These are phyloP conservation scores for Bimastos eiseni DNA, from an alignment of 2,888 invertebrate species.

Conservation along the genomic window DNA sequence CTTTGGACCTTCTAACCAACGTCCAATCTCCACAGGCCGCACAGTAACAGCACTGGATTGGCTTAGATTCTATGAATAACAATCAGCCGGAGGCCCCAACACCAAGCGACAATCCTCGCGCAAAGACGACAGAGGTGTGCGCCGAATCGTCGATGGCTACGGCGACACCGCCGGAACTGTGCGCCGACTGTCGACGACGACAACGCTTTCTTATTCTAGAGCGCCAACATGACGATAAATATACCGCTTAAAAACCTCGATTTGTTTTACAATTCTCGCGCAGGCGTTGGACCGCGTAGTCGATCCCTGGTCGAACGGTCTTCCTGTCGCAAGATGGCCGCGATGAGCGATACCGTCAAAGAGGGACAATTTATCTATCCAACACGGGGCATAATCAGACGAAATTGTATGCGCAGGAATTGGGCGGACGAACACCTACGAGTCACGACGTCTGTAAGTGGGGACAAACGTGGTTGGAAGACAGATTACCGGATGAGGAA, in stretches of 20 bases:
- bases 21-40: background rate
- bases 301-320: background rate
- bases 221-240: slow-evolving; percentile 1
- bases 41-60: background rate
- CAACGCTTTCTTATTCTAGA: background rate
- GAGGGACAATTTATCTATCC: background rate
- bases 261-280: background rate
- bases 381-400: background rate
- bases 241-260: background rate
- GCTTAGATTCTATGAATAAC: slow-evolving; percentile 13
- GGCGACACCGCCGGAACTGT: background rate
- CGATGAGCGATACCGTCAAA: background rate
- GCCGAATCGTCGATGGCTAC: background rate
- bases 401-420: background rate
- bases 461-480: background rate
- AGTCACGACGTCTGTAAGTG: background rate
- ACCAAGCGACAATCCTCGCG: background rate
- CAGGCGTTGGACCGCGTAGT: background rate
- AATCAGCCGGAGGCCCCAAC: background rate
- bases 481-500: background rate
- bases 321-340: background rate
- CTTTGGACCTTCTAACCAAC: background rate
- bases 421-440: background rate
- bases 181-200: background rate
- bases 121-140: background rate